phyloP scores from a whole-genome alignment of 2,888 invertebrate genomes.

The Himalopsyche anomala region DNA sequence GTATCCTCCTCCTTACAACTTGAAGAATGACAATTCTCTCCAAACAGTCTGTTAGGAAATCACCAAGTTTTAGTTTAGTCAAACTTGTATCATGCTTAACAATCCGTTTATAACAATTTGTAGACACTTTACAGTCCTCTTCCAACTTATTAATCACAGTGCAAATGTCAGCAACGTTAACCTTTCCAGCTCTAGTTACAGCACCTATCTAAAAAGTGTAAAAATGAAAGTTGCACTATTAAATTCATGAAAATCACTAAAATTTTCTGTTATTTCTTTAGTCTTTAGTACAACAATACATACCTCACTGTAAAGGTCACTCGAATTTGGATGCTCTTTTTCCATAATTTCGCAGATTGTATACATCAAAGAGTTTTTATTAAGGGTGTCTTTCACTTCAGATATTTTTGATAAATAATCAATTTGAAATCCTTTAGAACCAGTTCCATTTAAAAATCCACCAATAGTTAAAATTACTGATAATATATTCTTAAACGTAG shows the following conservation, averaged over 20 bases:
- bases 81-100: constrained; percentile 94
- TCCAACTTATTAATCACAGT: constrained; percentile 92
- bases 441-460: constrained; percentile 95
- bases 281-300: not conserved
- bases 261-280: no score
- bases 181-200: constrained; percentile 92
- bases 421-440: constrained; percentile 93
- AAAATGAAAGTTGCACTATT: not conserved
- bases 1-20: constrained; percentile 93
- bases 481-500: constrained; percentile 96
- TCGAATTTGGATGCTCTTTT: constrained; percentile 96
- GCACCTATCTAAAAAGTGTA: constrained; percentile 84
- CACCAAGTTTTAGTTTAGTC: constrained; percentile 94
- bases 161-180: constrained; percentile 95
- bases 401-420: constrained; percentile 98
- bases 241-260: no score
- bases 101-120: constrained; percentile 96
- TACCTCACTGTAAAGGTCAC: constrained; percentile 98
- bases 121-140: constrained; percentile 96
- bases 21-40: constrained; percentile 96
- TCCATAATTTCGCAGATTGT: constrained; percentile 98
- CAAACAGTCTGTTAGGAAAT: constrained; percentile 97
- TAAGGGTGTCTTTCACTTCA: constrained; percentile 99
- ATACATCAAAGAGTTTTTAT: constrained; percentile 98
- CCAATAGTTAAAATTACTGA: constrained; percentile 96